These are phyloP conservation scores for Macrotus californicus DNA, from an alignment of 2,113 vertebrate genomes.

Conservation along the genomic window DNA sequence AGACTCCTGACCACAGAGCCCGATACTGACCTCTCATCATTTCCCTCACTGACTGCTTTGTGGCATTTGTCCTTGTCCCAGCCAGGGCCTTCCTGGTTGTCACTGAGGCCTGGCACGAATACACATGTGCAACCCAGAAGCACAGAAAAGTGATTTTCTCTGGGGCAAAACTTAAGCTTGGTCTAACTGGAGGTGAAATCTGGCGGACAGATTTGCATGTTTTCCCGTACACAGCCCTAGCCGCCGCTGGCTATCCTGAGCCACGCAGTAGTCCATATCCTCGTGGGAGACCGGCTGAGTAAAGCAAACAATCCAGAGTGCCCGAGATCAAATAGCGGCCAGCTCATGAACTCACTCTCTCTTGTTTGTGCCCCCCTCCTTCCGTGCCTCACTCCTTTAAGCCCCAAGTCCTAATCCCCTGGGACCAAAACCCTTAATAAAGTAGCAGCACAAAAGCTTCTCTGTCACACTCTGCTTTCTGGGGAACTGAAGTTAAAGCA, in stretches of 20 bases:
- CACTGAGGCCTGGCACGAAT: not conserved
- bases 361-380: not conserved
- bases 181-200: not conserved
- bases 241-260: not conserved
- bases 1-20: not conserved
- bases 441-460: not conserved
- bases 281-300: not conserved
- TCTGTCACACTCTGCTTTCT: not conserved
- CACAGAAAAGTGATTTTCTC: not conserved
- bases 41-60: not conserved
- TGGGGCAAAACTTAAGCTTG: not conserved
- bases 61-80: not conserved
- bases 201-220: not conserved
- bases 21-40: not conserved
- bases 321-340: not conserved
- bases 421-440: not conserved
- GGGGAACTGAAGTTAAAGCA: not conserved
- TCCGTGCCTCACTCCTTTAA: not conserved
- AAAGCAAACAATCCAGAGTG: not conserved
- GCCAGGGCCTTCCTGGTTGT: not conserved
- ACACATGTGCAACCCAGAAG: not conserved
- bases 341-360: not conserved
- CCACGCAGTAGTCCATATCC: not conserved
- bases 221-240: not conserved
- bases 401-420: not conserved